A percentile compares a stretch with the other conserved stretches of the same genome.
Evolutionary conservation across 2,797 vertebrate genomes (phyloP).

Genomic region (Cryptoblepharus egeriae): DNA sequence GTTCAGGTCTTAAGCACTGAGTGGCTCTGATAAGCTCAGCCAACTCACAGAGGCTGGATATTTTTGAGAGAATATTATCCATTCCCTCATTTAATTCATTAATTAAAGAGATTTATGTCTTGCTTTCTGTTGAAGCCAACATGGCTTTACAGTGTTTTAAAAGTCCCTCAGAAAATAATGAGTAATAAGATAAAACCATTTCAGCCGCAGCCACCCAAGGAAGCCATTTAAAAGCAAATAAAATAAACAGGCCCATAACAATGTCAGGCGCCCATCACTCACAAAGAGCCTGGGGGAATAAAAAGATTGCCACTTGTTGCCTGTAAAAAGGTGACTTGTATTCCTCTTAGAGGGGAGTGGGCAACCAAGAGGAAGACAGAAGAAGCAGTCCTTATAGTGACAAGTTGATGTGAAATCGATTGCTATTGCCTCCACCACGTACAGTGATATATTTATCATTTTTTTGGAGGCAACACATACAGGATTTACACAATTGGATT

Average conservation of each 20-base stretch:
- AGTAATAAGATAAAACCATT: not conserved
- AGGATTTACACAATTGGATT: not conserved
- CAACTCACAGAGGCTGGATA: not conserved
- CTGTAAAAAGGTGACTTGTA: too few species aligned
- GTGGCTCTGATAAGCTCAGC: slow-evolving; percentile 46
- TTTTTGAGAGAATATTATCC: not conserved
- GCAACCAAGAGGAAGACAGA: not conserved
- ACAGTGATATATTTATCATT: not conserved
- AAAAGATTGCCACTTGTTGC: not conserved
- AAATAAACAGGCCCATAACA: not conserved
- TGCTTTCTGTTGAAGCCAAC: not conserved
- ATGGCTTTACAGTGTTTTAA: not conserved
- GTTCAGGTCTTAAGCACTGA: slow-evolving; percentile 73
- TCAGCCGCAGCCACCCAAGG: too few species aligned
- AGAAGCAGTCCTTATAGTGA: not conserved
- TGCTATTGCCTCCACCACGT: not conserved
- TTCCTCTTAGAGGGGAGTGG: not conserved
- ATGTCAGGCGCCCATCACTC: not conserved
- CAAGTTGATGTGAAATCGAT: not conserved
- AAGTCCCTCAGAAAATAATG: not conserved
- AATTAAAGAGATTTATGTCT: not conserved
- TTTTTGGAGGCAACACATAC: not conserved
- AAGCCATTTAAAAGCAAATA: not conserved
- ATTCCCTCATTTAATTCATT: not conserved
- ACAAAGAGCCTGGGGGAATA: not conserved